Percentiles rank a stretch among this genome's conserved stretches.
phyloP scores from a whole-genome alignment of 1,140 invertebrate species.

The Panonychus citri region DNA sequence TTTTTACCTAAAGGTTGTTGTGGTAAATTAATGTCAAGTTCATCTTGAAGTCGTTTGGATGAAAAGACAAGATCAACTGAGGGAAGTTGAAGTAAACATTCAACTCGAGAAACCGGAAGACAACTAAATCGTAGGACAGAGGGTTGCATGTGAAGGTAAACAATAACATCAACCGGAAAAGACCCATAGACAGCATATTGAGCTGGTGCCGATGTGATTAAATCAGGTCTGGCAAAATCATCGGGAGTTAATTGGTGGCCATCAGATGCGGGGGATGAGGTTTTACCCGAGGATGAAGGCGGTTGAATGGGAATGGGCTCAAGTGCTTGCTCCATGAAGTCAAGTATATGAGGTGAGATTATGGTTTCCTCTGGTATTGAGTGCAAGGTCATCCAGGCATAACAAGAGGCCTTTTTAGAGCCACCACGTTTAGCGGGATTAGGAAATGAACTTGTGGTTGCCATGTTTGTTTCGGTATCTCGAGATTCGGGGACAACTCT shows the following conservation, averaged over 20 bases:
- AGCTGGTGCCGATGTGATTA: slow-evolving; percentile 17
- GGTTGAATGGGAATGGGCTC: slow-evolving; percentile 54
- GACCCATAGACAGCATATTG: slow-evolving; percentile 40
- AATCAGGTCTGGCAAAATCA: neutral
- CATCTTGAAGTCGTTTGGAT: slow-evolving; percentile 58
- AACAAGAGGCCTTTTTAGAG: slow-evolving; percentile 71
- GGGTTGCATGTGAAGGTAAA: slow-evolving; percentile 93
- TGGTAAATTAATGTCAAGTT: slow-evolving; percentile 21
- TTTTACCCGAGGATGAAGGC: slow-evolving; percentile 7
- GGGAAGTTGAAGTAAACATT: slow-evolving; percentile 85
- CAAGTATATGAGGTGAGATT: slow-evolving; percentile 76
- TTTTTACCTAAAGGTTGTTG: neutral
- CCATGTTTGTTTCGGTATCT: neutral
- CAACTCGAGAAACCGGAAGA: slow-evolving; percentile 75
- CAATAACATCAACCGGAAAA: slow-evolving; percentile 94
- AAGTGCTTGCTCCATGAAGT: slow-evolving; percentile 78
- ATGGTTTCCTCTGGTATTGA: slow-evolving; percentile 87
- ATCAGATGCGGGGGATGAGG: neutral
- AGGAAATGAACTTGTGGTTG: too few relatives aligned
- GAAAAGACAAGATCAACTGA: slow-evolving; percentile 80
- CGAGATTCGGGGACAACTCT: neutral
- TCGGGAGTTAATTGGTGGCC: neutral
- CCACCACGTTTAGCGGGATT: slow-evolving; percentile 19
- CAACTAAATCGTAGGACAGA: slow-evolving; percentile 87
- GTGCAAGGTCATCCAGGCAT: slow-evolving; percentile 84